Evolutionary conservation across 2,113 vertebrate species (phyloP).

Genomic region (Caloenas nicobarica): DNA sequence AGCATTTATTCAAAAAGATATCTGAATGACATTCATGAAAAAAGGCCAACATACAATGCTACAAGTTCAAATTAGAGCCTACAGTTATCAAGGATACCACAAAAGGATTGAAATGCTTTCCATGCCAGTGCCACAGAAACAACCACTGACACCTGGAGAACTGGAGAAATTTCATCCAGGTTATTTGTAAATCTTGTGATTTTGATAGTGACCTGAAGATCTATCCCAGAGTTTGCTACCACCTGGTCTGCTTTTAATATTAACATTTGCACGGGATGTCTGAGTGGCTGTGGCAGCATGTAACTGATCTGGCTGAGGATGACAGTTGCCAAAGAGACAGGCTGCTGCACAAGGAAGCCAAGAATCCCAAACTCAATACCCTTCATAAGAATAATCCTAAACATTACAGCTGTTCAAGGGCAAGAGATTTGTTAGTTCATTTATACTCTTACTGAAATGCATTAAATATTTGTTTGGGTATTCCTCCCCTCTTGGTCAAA

Average conservation of each 20-base stretch:
- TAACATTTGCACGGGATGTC: conserved; percentile 18
- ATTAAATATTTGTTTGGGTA: background rate
- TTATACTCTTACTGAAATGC: conserved; percentile 21
- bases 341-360: conserved; percentile 45
- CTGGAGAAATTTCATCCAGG: background rate
- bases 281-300: conserved; percentile 30
- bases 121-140: background rate
- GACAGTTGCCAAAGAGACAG: conserved; percentile 58
- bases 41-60: background rate
- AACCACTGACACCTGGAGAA: background rate
- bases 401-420: conserved; percentile 18
- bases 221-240: background rate
- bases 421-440: background rate
- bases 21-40: background rate
- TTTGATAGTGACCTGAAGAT: background rate
- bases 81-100: background rate
- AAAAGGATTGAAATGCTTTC: background rate
- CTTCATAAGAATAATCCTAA: conserved; percentile 38
- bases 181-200: background rate
- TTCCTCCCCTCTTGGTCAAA: background rate
- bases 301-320: conserved; percentile 51
- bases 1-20: background rate
- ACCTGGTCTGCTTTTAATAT: conserved; percentile 22
- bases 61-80: background rate
- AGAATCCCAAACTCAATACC: conserved; percentile 41